Conservation (phyloP, 2,888 invertebrate genomes). For the Diarsia dahlii region DNA sequence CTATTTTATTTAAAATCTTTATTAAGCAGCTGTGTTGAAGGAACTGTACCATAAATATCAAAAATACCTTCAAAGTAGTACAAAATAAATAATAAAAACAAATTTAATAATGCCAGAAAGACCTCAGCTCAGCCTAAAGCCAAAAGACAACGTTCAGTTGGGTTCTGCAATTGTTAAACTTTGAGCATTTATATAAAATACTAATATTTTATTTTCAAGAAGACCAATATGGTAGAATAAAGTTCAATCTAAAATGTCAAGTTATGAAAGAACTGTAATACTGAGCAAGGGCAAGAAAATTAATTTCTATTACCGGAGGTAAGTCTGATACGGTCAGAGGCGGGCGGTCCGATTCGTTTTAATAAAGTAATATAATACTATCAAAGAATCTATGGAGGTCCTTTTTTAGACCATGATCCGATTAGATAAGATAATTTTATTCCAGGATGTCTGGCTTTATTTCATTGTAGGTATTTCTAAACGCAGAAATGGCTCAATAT, state of each 20-base stretch:
- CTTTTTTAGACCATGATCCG: slow-evolving; percentile 5
- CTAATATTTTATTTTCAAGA: not conserved
- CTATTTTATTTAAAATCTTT: slow-evolving; percentile 7
- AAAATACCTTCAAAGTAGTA: too few species aligned
- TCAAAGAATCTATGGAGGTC: slow-evolving; percentile 13
- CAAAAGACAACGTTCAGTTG: not conserved
- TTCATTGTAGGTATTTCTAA: slow-evolving; percentile 25
- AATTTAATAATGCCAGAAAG: too few species aligned
- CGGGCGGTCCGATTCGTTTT: slow-evolving; percentile 15
- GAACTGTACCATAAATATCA: not conserved
- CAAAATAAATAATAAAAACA: too few species aligned
- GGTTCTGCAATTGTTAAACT: not conserved
- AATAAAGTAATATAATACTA: slow-evolving; percentile 11
- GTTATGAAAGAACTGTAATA: not conserved
- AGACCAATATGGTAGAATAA: not conserved
- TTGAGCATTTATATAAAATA: not conserved
- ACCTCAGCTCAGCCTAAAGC: too few species aligned
- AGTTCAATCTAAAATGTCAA: not conserved
- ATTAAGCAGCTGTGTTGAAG: not conserved
- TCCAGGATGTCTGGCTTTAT: slow-evolving; percentile 19
- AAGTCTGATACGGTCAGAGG: not conserved
- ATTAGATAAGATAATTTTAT: not conserved
- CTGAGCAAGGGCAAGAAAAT: not conserved
- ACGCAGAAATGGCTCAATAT: slow-evolving; percentile 47
- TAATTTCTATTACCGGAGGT: slow-evolving; percentile 6